A percentile compares a stretch with the other conserved stretches of the same genome.
These are phyloP conservation scores for Argya squamiceps DNA, from an alignment of 2,797 vertebrate species.

Conservation along the genomic window DNA sequence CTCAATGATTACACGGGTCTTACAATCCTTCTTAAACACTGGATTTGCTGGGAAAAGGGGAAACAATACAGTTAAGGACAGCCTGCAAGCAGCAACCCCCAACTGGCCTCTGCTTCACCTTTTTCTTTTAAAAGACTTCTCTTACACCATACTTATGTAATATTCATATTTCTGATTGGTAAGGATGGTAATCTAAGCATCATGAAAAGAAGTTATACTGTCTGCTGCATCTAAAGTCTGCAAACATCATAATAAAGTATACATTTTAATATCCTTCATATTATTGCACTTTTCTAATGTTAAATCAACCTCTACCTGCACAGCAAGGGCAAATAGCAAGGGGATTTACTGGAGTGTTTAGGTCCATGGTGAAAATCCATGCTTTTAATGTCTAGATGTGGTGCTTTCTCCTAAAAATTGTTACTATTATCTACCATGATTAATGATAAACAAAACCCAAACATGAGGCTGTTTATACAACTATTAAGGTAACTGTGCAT, in stretches of 20 bases:
- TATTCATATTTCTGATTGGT: background rate
- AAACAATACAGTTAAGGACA: slow-evolving; percentile 23
- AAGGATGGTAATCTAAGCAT: background rate
- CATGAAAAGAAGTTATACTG: background rate
- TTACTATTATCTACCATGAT: background rate
- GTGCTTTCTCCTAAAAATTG: background rate
- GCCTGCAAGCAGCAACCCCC: background rate
- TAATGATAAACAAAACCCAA: background rate
- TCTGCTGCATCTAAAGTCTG: background rate
- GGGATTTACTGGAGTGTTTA: background rate
- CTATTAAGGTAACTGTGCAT: background rate
- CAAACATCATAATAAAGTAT: background rate
- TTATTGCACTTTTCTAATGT: background rate
- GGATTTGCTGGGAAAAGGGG: slow-evolving; percentile 45
- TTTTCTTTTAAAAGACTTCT: background rate
- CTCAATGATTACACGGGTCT: slow-evolving; percentile 26
- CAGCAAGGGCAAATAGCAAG: background rate
- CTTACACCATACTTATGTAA: background rate
- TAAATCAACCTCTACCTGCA: slow-evolving; percentile 9
- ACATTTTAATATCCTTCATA: background rate
- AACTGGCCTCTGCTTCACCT: background rate
- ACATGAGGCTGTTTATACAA: background rate
- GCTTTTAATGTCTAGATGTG: background rate
- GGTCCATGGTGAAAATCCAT: background rate
- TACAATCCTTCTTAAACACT: slow-evolving; percentile 38